phyloP scores from a whole-genome alignment of 92 coral and sea anemone species.

The Epizoanthus ramosus region DNA sequence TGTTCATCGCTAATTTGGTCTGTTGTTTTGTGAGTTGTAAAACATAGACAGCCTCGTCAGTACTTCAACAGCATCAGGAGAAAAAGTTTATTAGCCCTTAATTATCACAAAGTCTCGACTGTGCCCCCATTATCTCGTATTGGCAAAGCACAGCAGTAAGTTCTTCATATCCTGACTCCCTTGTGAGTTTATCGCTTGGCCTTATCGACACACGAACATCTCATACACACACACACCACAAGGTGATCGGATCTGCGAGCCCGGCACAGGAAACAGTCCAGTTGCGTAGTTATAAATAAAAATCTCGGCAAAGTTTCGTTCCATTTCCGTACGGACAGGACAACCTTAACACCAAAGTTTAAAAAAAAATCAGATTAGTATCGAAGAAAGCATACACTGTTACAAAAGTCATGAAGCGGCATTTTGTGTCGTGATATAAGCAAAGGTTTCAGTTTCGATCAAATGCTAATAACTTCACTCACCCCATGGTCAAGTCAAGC shows the following conservation, averaged over 20 bases:
- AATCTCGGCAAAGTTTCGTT: background rate
- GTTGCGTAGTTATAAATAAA: conserved; percentile 20
- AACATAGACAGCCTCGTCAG: background rate
- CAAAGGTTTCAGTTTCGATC: background rate
- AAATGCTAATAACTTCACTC: background rate
- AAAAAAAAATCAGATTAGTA: background rate
- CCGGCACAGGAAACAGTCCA: conserved; percentile 1
- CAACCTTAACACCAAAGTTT: conserved; percentile 8
- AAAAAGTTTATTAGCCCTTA: conserved; percentile 27
- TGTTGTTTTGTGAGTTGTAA: background rate
- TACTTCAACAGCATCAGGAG: background rate
- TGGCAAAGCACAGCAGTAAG: background rate
- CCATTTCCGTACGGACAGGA: background rate
- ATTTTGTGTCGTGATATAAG: background rate
- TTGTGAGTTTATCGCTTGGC: background rate
- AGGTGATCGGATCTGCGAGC: background rate
- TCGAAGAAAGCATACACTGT: background rate
- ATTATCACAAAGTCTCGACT: conserved; percentile 37
- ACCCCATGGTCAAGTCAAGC: background rate
- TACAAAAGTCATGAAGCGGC: conserved; percentile 5
- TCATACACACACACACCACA: conserved; percentile 2
- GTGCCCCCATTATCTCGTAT: conserved; percentile 29
- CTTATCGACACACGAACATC: background rate
- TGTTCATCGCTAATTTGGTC: background rate
- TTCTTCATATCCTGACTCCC: background rate